These are phyloP conservation scores for Otocyon megalotis DNA, from an alignment of 2,113 vertebrate genomes.

Conservation along the genomic window DNA sequence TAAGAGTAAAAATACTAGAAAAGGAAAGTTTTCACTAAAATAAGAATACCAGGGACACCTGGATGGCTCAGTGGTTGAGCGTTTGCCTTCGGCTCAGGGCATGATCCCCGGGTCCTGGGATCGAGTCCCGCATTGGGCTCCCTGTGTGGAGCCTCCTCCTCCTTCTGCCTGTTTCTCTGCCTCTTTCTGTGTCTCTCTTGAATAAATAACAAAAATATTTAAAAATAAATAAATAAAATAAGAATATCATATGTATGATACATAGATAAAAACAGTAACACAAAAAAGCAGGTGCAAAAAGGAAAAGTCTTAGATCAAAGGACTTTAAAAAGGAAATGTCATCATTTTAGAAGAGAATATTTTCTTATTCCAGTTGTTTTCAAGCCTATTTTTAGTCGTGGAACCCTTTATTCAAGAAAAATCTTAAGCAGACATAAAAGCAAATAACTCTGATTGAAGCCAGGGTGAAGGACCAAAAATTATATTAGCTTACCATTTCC, in stretches of 20 bases:
- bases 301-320: background rate
- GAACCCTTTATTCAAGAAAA: background rate
- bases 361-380: conserved; percentile 34
- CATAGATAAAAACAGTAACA: background rate
- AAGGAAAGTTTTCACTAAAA: background rate
- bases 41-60: background rate
- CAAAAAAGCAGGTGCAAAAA: background rate
- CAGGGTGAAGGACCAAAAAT: background rate
- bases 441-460: background rate
- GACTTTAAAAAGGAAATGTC: background rate
- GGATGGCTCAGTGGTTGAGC: too few species aligned
- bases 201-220: too few species aligned
- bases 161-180: too few species aligned
- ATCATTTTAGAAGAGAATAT: conserved; percentile 4
- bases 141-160: too few species aligned
- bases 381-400: background rate
- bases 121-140: too few species aligned
- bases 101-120: too few species aligned
- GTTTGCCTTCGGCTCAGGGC: too few species aligned
- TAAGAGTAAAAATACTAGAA: background rate
- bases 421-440: background rate
- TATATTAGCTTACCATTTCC: background rate
- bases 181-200: too few species aligned
- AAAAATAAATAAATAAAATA: background rate
- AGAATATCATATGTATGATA: background rate